Conservation (phyloP, 2,797 vertebrate genomes). For the Sebastes variabilis region DNA sequence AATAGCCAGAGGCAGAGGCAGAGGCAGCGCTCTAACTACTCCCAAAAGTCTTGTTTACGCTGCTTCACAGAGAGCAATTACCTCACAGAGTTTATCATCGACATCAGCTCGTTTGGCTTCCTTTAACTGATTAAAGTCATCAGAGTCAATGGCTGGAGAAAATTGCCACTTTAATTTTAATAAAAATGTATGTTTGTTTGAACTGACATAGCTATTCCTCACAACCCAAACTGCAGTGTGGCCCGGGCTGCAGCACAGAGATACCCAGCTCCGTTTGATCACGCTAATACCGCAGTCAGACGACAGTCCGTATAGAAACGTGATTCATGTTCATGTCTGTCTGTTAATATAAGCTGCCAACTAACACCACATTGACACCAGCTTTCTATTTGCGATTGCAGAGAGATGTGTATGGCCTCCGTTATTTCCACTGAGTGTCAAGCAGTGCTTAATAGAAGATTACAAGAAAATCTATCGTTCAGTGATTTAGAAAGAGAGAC, state of each 20-base stretch:
- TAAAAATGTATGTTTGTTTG: constrained; percentile 50
- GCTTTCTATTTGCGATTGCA: background rate
- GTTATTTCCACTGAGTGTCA: background rate
- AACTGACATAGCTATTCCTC: constrained; percentile 34
- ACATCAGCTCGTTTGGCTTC: constrained; percentile 59
- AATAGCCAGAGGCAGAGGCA: constrained; percentile 64
- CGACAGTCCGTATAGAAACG: background rate
- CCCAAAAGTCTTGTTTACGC: constrained; percentile 67
- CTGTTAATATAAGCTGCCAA: background rate
- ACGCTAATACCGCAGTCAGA: background rate
- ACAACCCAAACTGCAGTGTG: constrained; percentile 12
- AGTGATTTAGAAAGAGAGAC: background rate
- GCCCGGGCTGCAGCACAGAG: background rate
- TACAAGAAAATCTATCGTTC: background rate
- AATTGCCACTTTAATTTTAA: constrained; percentile 58
- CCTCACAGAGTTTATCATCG: constrained; percentile 58
- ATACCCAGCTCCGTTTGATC: constrained; percentile 17
- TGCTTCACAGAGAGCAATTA: constrained; percentile 66
- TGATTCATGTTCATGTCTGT: background rate
- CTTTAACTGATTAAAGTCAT: constrained; percentile 61
- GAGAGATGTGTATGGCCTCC: background rate
- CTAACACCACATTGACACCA: background rate
- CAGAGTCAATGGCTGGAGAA: constrained; percentile 58
- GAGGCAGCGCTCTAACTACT: constrained; percentile 54
- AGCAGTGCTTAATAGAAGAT: background rate